These are phyloP conservation scores for Lathronympha strigana DNA, from an alignment of 2,888 invertebrate genomes.

Conservation along the genomic window DNA sequence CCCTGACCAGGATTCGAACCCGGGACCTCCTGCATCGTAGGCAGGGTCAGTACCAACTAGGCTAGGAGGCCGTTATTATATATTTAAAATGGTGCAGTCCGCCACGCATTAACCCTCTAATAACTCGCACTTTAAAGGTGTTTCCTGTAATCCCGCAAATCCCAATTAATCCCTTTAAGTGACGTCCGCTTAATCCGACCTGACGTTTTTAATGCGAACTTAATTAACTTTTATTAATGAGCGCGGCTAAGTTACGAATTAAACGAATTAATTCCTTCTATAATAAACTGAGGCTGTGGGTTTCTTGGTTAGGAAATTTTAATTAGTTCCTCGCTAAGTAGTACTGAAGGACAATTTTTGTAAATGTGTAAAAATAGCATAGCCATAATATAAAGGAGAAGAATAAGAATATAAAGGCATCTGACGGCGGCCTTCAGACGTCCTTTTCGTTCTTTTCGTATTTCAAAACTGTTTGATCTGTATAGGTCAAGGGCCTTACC, in stretches of 20 bases:
- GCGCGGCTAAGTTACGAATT: slow-evolving; percentile 53
- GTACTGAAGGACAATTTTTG: slow-evolving; percentile 2
- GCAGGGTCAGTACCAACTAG: no score
- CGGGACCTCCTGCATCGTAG: no score
- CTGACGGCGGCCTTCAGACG: no score
- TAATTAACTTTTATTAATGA: slow-evolving; percentile 79
- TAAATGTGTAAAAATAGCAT: not conserved
- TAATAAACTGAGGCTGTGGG: slow-evolving; percentile 26
- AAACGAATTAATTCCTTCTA: slow-evolving; percentile 42
- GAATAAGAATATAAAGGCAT: no score
- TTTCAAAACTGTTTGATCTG: no score
- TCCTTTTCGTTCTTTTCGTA: no score
- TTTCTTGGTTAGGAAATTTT: slow-evolving; percentile 1
- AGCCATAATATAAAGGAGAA: no score
- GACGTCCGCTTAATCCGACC: slow-evolving; percentile 72
- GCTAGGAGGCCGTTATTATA: not conserved
- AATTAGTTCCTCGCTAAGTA: slow-evolving; percentile 14
- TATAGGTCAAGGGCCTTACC: no score
- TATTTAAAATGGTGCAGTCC: not conserved
- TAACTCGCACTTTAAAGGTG: slow-evolving; percentile 52
- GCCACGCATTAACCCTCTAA: slow-evolving; percentile 35
- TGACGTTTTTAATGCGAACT: slow-evolving; percentile 75
- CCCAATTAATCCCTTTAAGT: slow-evolving; percentile 76
- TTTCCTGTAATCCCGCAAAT: slow-evolving; percentile 72
- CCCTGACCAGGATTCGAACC: no score